Percentiles rank a stretch among this genome's conserved stretches.
These are phyloP conservation scores for Microctenopoma stevenorrisi DNA, from an alignment of 2,797 vertebrate species.

Conservation along the genomic window DNA sequence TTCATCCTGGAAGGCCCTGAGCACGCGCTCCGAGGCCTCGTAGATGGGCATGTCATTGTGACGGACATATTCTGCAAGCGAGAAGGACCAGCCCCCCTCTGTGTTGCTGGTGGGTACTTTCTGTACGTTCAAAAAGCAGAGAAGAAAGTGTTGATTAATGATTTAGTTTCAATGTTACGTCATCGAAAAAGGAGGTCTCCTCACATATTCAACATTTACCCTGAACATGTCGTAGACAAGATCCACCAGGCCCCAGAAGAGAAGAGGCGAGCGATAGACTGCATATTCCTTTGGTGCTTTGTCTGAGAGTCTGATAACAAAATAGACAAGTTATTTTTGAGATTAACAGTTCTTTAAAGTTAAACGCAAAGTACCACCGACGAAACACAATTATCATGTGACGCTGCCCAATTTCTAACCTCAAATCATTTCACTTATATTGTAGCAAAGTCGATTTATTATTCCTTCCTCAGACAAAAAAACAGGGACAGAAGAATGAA, in stretches of 20 bases:
- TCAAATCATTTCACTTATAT: neutral
- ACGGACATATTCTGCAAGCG: conserved; percentile 96
- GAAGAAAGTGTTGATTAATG: neutral
- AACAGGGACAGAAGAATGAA: neutral
- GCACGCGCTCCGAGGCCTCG: conserved; percentile 94
- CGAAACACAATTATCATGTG: neutral
- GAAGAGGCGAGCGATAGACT: conserved; percentile 94
- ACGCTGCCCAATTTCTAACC: neutral
- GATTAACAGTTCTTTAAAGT: neutral
- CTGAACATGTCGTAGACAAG: conserved; percentile 99
- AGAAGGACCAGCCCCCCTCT: conserved; percentile 99
- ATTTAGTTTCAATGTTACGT: neutral
- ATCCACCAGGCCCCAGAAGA: conserved; percentile 98
- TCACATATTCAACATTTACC: conserved; percentile 76
- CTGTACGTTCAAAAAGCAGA: conserved; percentile 36
- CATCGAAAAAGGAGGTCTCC: neutral
- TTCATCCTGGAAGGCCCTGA: conserved; percentile 98
- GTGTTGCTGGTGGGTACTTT: conserved; percentile 98
- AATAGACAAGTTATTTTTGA: neutral
- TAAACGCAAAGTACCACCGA: neutral
- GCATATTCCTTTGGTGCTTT: conserved; percentile 94
- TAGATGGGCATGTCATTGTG: conserved; percentile 99
- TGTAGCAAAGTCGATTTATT: neutral
- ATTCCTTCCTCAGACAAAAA: neutral
- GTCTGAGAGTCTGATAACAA: conserved; percentile 87